Evolutionary conservation across 1,140 invertebrate species (phyloP).

Genomic region (Rhynchophorus ferrugineus): DNA sequence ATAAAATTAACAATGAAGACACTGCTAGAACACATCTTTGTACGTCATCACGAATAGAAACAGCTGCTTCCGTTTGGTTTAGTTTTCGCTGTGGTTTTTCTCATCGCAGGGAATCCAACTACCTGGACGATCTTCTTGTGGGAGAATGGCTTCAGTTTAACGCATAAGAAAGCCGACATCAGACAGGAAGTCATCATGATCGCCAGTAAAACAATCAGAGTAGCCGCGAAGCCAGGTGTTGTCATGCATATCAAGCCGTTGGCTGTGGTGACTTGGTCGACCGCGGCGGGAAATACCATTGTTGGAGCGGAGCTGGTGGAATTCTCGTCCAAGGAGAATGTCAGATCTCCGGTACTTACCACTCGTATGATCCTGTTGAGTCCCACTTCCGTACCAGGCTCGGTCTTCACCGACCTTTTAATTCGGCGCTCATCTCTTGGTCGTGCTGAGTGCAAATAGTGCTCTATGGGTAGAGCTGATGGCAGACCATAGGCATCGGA

Average conservation of each 20-base stretch:
- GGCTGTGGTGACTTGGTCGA: slow-evolving; percentile 41
- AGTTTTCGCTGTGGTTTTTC: slow-evolving; percentile 37
- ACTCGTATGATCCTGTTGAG: slow-evolving; percentile 77
- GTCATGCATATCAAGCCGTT: slow-evolving; percentile 81
- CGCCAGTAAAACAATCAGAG: slow-evolving; percentile 69
- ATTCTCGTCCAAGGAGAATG: slow-evolving; percentile 67
- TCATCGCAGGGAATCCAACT: slow-evolving; percentile 39
- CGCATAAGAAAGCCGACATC: slow-evolving; percentile 74
- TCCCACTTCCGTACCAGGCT: slow-evolving; percentile 69
- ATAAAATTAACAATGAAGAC: no score
- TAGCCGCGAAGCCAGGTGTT: slow-evolving; percentile 79
- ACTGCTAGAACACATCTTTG: no score
- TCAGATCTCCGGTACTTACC: slow-evolving; percentile 77
- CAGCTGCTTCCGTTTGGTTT: slow-evolving; percentile 36
- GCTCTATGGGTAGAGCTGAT: slow-evolving; percentile 50
- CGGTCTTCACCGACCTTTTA: slow-evolving; percentile 52
- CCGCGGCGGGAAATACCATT: slow-evolving; percentile 58
- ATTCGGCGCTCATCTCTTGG: slow-evolving; percentile 68
- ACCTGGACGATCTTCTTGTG: slow-evolving; percentile 47
- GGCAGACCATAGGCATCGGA: slow-evolving; percentile 64
- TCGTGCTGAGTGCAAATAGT: slow-evolving; percentile 54
- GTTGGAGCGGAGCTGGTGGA: slow-evolving; percentile 50
- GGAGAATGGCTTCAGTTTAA: slow-evolving; percentile 63
- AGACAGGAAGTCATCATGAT: slow-evolving; percentile 76
- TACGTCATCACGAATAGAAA: slow-evolving; percentile 51